Conservation (phyloP, 37 sponge, comb jelly and placozoan genomes). For the Beroe forskalii region DNA sequence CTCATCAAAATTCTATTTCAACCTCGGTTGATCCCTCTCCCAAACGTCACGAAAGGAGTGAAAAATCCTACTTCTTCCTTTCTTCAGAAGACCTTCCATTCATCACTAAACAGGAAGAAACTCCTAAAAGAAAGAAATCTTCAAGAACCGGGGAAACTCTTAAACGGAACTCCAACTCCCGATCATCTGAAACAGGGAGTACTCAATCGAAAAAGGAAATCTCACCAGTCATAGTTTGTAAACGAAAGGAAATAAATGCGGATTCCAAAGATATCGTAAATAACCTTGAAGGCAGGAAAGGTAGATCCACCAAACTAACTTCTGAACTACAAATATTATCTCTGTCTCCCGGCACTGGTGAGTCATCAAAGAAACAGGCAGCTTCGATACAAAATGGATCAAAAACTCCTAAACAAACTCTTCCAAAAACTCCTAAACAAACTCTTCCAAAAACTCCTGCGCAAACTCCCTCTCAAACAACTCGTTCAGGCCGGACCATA, state of each 20-base stretch:
- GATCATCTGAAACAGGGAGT: background rate
- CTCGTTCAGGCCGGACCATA: slow-evolving; percentile 27
- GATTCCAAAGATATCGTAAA: no score
- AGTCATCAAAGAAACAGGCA: background rate
- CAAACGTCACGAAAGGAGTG: background rate
- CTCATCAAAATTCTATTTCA: no score
- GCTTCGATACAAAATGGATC: background rate
- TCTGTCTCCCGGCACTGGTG: background rate
- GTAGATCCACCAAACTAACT: slow-evolving; percentile 21
- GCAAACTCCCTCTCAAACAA: slow-evolving; percentile 5
- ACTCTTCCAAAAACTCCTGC: background rate
- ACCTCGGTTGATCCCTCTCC: background rate
- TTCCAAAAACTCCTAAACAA: background rate
- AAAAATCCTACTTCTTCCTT: slow-evolving; percentile 7
- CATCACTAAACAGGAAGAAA: background rate
- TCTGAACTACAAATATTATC: background rate
- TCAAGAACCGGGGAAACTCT: no score
- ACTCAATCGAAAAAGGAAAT: background rate
- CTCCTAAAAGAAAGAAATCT: background rate
- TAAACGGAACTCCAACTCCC: background rate
- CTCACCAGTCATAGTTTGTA: background rate
- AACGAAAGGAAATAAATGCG: no score
- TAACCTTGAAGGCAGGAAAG: background rate
- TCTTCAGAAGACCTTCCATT: background rate
- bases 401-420: background rate